Conservation (phyloP, 2,888 invertebrate genomes). For the Anthrax anthrax region DNA sequence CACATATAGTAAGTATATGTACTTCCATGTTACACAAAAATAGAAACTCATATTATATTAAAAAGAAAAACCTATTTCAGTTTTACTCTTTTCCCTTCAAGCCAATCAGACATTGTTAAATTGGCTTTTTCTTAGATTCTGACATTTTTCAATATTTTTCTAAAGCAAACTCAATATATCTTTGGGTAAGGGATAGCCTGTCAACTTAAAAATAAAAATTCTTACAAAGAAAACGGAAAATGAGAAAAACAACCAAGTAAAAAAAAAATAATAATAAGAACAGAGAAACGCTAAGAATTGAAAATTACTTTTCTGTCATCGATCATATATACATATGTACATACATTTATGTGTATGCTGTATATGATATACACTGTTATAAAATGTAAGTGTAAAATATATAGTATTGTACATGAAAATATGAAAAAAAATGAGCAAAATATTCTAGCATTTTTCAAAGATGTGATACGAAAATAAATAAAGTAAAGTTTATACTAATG, state of each 20-base stretch:
- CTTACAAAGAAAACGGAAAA: background rate
- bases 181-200: background rate
- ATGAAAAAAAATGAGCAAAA: no score
- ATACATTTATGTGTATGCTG: no score
- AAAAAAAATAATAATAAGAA: background rate
- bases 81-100: background rate
- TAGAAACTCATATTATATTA: background rate
- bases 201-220: background rate
- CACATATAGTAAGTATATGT: no score
- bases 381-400: no score
- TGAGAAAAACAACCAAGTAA: background rate
- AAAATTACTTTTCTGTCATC: background rate
- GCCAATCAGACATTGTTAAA: constrained; percentile 1
- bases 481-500: no score
- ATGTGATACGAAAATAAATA: no score
- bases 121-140: constrained; percentile 5
- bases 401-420: no score
- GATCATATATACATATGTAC: background rate
- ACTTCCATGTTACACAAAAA: no score
- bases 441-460: no score
- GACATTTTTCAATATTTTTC: constrained; percentile 7
- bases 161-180: constrained; percentile 8
- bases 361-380: no score
- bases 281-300: background rate
- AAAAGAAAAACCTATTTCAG: background rate